Evolutionary conservation across 2,888 invertebrate species (phyloP).

Genomic region (Rugalucina vietnamica): DNA sequence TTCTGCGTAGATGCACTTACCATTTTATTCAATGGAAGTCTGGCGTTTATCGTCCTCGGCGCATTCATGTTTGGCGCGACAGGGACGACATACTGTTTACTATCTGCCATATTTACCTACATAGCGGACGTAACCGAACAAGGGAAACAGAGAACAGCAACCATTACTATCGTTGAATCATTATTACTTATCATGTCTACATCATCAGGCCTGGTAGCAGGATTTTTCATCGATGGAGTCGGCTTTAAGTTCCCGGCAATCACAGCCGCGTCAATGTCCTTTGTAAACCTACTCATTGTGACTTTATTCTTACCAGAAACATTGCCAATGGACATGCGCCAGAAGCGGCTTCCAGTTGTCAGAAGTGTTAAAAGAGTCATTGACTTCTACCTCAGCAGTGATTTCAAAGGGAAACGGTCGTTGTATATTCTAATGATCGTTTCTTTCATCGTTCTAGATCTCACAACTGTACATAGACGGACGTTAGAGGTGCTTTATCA

Average conservation of each 20-base stretch:
- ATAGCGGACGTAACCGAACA: constrained; percentile 37
- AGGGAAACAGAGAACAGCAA: constrained; percentile 29
- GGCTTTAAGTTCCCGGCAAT: constrained; percentile 36
- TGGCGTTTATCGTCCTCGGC: constrained; percentile 22
- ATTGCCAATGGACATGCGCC: constrained; percentile 3
- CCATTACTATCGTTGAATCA: constrained; percentile 15
- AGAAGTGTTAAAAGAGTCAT: constrained; percentile 12
- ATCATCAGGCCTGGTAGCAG: constrained; percentile 12
- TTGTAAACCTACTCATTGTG: constrained; percentile 21
- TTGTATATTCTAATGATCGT: constrained; percentile 31
- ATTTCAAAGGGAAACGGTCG: constrained; percentile 29
- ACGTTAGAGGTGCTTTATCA: constrained; percentile 40
- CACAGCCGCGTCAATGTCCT: constrained; percentile 18
- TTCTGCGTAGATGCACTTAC: constrained; percentile 1
- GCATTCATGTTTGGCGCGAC: constrained; percentile 32
- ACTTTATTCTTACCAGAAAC: constrained; percentile 38
- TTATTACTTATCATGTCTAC: constrained; percentile 17
- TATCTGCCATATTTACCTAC: constrained; percentile 30
- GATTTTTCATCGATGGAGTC: constrained; percentile 27
- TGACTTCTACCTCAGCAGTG: constrained; percentile 36
- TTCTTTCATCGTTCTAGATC: constrained; percentile 38
- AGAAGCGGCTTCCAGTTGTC: constrained; percentile 8
- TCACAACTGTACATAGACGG: constrained; percentile 33
- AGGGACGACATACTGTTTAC: constrained; percentile 35
- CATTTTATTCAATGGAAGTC: constrained; percentile 24